These are phyloP conservation scores for Hydrophis major DNA, from an alignment of 2,797 vertebrate species.

Conservation along the genomic window DNA sequence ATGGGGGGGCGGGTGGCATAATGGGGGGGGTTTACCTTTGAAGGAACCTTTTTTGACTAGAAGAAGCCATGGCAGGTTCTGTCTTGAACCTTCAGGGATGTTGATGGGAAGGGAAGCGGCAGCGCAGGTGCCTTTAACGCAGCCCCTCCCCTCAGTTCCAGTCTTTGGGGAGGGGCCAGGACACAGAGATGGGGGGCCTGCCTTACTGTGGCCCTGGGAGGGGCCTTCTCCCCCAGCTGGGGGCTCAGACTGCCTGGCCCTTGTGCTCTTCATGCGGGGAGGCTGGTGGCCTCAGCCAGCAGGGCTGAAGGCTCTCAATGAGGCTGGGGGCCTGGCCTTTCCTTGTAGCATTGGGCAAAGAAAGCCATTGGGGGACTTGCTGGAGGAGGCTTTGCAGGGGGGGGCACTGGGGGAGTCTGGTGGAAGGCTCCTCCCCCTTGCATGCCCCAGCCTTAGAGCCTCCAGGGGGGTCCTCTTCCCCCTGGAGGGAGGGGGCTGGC, in stretches of 20 bases:
- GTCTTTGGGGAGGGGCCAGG: neutral
- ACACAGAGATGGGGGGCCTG: neutral
- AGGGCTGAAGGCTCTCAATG: neutral
- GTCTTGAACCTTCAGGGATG: constrained; percentile 60
- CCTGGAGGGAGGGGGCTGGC: neutral
- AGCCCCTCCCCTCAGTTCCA: constrained; percentile 12
- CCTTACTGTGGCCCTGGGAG: constrained; percentile 53
- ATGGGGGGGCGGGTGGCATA: neutral
- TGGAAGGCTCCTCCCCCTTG: neutral
- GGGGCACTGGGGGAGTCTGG: neutral
- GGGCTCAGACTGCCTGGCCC: too few species aligned
- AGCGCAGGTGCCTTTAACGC: constrained; percentile 66
- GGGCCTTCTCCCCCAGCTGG: neutral
- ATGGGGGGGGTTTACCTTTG: neutral
- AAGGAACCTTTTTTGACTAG: constrained; percentile 38
- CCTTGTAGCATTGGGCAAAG: neutral
- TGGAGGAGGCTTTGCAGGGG: neutral
- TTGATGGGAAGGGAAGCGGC: neutral
- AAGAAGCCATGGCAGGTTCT: constrained; percentile 69
- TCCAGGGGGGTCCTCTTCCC: neutral
- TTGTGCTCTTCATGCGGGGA: too few species aligned
- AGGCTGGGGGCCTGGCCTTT: neutral
- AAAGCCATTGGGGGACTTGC: neutral
- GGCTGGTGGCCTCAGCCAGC: neutral
- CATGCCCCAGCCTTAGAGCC: neutral